These are phyloP conservation scores for Alcis repandata DNA, from an alignment of 2,888 invertebrate species.

Conservation along the genomic window DNA sequence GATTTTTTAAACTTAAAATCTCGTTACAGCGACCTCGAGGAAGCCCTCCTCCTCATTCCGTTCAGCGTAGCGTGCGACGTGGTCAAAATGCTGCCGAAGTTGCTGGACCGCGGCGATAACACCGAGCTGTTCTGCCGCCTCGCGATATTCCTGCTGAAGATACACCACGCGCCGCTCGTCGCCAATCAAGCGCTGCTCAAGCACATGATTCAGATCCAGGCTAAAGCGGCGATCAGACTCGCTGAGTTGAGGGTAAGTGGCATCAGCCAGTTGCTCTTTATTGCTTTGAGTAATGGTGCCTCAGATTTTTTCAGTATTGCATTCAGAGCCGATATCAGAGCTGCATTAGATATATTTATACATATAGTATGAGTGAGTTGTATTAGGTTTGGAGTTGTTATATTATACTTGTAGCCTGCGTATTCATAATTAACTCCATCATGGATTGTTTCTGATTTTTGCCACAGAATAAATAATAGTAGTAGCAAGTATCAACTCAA, in stretches of 20 bases:
- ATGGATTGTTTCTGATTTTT: no score
- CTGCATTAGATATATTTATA: no score
- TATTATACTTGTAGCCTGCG: no score
- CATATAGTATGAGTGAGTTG: no score
- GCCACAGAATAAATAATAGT: neutral
- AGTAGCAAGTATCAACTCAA: no score
- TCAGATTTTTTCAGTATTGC: neutral
- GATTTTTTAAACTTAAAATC: neutral
- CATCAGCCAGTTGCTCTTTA: no score
- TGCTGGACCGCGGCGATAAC: constrained; percentile 90
- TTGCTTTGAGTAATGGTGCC: no score
- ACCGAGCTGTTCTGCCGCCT: constrained; percentile 92
- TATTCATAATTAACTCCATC: no score
- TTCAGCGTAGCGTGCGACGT: constrained; percentile 93
- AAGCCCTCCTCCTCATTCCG: constrained; percentile 94
- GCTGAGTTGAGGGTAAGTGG: constrained; percentile 87
- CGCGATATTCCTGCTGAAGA: constrained; percentile 90
- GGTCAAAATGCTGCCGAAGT: constrained; percentile 89
- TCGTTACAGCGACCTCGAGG: constrained; percentile 94
- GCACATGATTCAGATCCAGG: constrained; percentile 88
- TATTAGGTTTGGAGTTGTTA: no score
- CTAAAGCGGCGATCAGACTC: constrained; percentile 85
- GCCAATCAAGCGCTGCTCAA: constrained; percentile 90
- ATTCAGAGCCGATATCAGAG: neutral
- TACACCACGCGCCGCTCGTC: constrained; percentile 93